Percentiles rank a stretch among this genome's conserved stretches.
These are phyloP conservation scores for Trissonchulus latispiculum DNA, from an alignment of 2,888 invertebrate genomes.

Conservation along the genomic window DNA sequence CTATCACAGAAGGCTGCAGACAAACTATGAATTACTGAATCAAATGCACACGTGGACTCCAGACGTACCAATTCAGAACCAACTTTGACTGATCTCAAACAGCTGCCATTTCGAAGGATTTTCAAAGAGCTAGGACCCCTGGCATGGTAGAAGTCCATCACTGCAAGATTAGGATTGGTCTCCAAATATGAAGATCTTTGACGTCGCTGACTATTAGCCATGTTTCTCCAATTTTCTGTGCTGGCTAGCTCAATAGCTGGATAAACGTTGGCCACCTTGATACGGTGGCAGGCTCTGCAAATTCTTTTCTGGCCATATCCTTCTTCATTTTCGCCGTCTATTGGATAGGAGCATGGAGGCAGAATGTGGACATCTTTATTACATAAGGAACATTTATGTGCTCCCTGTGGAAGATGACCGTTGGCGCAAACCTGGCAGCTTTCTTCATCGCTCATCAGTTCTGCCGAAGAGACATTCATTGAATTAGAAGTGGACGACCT, in stretches of 20 bases:
- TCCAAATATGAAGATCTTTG: background rate
- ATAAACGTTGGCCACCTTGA: too few species aligned
- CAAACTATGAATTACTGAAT: background rate
- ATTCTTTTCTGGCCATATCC: background rate
- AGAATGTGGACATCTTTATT: background rate
- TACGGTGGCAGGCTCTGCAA: background rate
- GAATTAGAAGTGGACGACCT: background rate
- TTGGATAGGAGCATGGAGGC: background rate
- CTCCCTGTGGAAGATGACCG: background rate
- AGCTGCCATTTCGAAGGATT: background rate
- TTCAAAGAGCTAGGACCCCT: background rate
- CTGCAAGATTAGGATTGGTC: background rate
- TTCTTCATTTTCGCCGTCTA: background rate
- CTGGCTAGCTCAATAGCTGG: background rate
- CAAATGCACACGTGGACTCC: background rate
- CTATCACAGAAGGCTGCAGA: background rate
- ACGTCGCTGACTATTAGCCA: background rate
- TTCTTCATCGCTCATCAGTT: background rate
- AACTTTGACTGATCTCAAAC: too few species aligned
- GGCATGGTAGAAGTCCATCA: background rate
- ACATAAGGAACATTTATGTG: background rate
- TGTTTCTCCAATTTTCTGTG: background rate
- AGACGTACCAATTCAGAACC: too few species aligned
- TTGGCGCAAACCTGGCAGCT: background rate
- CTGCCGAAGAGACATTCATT: background rate